Evolutionary conservation across 2,888 invertebrate species (phyloP).

Genomic region (Hedya salicella): DNA sequence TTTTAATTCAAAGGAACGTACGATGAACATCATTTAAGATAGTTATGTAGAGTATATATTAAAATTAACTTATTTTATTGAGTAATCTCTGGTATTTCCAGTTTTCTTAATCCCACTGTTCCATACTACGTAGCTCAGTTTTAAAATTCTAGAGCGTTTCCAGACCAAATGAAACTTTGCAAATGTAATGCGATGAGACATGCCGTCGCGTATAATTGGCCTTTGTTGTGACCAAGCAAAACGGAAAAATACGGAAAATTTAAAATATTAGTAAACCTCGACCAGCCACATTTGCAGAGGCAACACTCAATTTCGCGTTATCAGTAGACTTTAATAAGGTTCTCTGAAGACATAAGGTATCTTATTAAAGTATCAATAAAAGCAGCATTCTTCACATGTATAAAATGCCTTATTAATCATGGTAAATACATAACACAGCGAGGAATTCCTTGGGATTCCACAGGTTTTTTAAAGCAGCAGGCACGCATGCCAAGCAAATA

Average conservation of each 20-base stretch:
- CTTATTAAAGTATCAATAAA: conserved; percentile 19
- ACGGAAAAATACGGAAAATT: background rate
- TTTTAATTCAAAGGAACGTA: too few species aligned
- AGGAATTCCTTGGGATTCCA: conserved; percentile 14
- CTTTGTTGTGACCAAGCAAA: conserved; percentile 5
- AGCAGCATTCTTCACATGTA: background rate
- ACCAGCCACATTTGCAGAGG: background rate
- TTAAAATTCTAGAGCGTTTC: conserved; percentile 22
- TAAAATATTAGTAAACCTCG: background rate
- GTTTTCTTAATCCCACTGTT: background rate
- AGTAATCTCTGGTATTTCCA: background rate
- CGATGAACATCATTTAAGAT: too few species aligned
- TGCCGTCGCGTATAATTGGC: conserved; percentile 26
- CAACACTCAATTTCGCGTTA: background rate
- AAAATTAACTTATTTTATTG: too few species aligned
- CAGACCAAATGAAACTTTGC: conserved; percentile 28
- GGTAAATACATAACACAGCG: conserved; percentile 16
- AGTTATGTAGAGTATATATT: too few species aligned
- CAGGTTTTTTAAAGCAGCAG: conserved; percentile 38
- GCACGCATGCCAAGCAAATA: conserved; percentile 49
- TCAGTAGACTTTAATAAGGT: too few species aligned
- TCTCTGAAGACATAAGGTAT: too few species aligned
- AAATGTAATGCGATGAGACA: conserved; percentile 30
- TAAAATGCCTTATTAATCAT: conserved; percentile 16
- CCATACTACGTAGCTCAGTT: background rate